Percentiles rank a stretch among this genome's conserved stretches.
Conservation (phyloP, 2,113 vertebrate genomes). For the Prionailurus viverrinus region DNA sequence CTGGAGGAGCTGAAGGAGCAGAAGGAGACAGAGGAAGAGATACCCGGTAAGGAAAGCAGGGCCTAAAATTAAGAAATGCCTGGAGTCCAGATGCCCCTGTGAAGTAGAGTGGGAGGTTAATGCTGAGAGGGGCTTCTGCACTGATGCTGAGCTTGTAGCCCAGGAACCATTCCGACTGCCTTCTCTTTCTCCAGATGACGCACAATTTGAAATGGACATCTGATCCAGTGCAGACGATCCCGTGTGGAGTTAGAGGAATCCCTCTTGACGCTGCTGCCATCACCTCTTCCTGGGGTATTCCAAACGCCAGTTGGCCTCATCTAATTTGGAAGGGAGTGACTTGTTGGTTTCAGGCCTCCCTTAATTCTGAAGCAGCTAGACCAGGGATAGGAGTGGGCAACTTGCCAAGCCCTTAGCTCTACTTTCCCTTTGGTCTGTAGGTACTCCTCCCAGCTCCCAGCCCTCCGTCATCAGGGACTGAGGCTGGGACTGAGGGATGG, state of each 20-base stretch:
- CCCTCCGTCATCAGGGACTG: slow-evolving; percentile 9
- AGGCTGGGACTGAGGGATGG: neutral
- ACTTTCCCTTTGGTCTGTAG: slow-evolving; percentile 64
- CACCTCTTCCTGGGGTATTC: slow-evolving; percentile 67
- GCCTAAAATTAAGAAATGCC: slow-evolving; percentile 30
- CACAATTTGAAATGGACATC: slow-evolving; percentile 90
- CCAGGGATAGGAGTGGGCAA: slow-evolving; percentile 67
- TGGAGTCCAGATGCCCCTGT: neutral
- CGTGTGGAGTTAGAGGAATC: slow-evolving; percentile 51
- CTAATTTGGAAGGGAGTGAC: slow-evolving; percentile 66
- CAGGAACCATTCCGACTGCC: slow-evolving; percentile 45
- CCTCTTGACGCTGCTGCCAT: slow-evolving; percentile 42
- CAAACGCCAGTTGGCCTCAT: slow-evolving; percentile 69
- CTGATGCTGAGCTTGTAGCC: neutral
- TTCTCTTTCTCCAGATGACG: slow-evolving; percentile 85
- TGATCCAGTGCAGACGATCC: slow-evolving; percentile 77
- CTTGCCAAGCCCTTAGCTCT: slow-evolving; percentile 69
- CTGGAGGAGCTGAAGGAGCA: slow-evolving; percentile 91
- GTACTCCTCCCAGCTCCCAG: neutral
- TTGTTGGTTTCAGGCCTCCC: slow-evolving; percentile 66
- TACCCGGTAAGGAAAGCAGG: slow-evolving; percentile 90
- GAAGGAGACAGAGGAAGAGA: slow-evolving; percentile 93
- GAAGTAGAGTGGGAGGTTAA: neutral
- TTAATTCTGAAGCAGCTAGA: slow-evolving; percentile 75
- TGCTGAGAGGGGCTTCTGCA: neutral